A percentile compares a stretch with the other conserved stretches of the same genome.
These are phyloP conservation scores for Sigmodon hispidus DNA, from an alignment of 2,113 vertebrate species.

Conservation along the genomic window DNA sequence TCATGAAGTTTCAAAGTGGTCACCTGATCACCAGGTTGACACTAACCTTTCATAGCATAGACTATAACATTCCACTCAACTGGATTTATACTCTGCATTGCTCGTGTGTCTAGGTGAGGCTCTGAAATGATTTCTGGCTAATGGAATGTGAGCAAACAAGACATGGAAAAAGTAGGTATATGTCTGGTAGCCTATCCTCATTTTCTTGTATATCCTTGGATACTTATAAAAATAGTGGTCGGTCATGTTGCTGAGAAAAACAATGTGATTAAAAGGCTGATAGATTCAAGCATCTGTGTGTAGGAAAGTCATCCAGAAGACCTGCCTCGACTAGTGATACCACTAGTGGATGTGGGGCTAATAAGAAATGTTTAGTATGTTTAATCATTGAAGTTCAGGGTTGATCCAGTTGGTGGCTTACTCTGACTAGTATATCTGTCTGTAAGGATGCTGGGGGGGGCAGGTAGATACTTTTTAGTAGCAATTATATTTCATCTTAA, in stretches of 20 bases:
- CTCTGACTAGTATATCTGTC: background rate
- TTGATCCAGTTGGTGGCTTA: slow-evolving; percentile 17
- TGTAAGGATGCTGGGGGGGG: background rate
- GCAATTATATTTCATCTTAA: slow-evolving; percentile 39
- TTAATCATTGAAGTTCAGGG: background rate
- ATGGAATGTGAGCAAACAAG: background rate
- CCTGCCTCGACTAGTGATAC: background rate
- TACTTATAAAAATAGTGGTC: background rate
- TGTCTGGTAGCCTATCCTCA: background rate
- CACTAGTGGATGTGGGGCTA: background rate
- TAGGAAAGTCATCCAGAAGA: background rate
- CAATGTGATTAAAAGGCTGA: background rate
- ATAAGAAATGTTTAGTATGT: slow-evolving; percentile 31
- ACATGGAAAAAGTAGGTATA: background rate
- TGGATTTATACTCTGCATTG: background rate
- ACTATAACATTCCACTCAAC: background rate
- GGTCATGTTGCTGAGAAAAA: background rate
- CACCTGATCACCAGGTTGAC: background rate
- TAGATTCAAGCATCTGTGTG: background rate
- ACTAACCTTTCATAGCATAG: background rate
- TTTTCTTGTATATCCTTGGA: background rate
- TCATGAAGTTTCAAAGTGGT: background rate
- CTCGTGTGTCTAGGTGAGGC: background rate
- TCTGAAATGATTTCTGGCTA: background rate
- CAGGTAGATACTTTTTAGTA: slow-evolving; percentile 33